Percentiles rank a stretch among this genome's conserved stretches.
Conservation (phyloP, 2,113 vertebrate species). For the Corvus moneduloides region DNA sequence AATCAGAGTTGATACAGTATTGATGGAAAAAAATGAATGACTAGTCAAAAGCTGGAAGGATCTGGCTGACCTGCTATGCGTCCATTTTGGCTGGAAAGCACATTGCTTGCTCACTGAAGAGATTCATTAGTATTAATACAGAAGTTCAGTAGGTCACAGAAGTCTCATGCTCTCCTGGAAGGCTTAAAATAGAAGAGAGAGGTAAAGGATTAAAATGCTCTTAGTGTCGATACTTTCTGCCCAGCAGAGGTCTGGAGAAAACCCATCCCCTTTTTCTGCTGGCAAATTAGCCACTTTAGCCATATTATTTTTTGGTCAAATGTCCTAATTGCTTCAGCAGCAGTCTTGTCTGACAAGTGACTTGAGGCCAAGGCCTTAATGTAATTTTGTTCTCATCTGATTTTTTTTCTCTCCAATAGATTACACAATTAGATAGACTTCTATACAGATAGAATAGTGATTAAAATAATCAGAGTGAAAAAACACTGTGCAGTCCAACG, state of each 20-base stretch:
- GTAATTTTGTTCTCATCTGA: background rate
- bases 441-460: background rate
- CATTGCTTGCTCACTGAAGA: background rate
- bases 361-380: background rate
- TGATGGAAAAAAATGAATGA: background rate
- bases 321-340: background rate
- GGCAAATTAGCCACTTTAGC: background rate
- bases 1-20: background rate
- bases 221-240: background rate
- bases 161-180: constrained; percentile 11
- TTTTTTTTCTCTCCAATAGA: background rate
- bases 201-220: constrained; percentile 7
- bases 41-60: background rate
- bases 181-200: constrained; percentile 14
- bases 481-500: background rate
- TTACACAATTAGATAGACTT: background rate
- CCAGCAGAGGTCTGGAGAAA: background rate
- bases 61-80: background rate
- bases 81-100: background rate
- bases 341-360: background rate
- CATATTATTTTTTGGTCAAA: background rate
- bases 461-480: background rate
- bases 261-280: background rate
- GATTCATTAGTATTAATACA: constrained; percentile 37
- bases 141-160: constrained; percentile 48